Percentiles rank a stretch among this genome's conserved stretches.
Evolutionary conservation across 2,888 invertebrate genomes (phyloP).

Genomic region (Callyntrura guangdongensis): DNA sequence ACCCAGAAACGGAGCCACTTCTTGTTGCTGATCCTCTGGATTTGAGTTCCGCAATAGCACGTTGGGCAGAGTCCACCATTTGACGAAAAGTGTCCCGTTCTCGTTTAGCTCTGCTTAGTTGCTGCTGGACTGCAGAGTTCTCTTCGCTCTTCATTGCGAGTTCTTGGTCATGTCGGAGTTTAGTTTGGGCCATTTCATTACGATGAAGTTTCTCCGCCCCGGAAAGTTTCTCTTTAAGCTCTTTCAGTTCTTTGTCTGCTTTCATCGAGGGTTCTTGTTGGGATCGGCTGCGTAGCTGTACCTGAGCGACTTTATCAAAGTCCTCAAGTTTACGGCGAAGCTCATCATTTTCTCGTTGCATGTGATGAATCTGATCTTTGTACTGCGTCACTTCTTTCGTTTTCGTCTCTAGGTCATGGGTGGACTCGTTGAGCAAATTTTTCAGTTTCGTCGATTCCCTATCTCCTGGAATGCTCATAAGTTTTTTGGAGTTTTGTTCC

Average conservation of each 20-base stretch:
- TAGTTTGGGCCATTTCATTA: slow-evolving; percentile 92
- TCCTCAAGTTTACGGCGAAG: slow-evolving; percentile 93
- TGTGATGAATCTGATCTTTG: slow-evolving; percentile 91
- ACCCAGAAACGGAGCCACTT: slow-evolving; percentile 89
- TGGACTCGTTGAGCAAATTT: slow-evolving; percentile 91
- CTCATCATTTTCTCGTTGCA: slow-evolving; percentile 93
- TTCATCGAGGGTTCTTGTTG: slow-evolving; percentile 76
- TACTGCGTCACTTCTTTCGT: slow-evolving; percentile 90
- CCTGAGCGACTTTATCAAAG: slow-evolving; percentile 93
- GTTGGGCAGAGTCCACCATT: slow-evolving; percentile 95
- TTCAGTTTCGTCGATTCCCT: slow-evolving; percentile 87
- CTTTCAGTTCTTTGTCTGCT: slow-evolving; percentile 91
- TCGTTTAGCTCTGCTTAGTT: slow-evolving; percentile 92
- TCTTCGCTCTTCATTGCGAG: slow-evolving; percentile 93
- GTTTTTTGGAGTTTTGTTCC: slow-evolving; percentile 85
- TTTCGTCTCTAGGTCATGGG: slow-evolving; percentile 90
- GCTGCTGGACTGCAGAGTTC: slow-evolving; percentile 92
- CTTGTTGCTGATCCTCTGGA: slow-evolving; percentile 76
- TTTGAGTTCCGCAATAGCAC: slow-evolving; percentile 92
- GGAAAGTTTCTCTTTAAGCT: slow-evolving; percentile 89
- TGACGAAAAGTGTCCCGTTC: slow-evolving; percentile 96
- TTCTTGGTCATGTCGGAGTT: slow-evolving; percentile 94
- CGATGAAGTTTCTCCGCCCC: slow-evolving; percentile 91
- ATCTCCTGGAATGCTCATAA: slow-evolving; percentile 83
- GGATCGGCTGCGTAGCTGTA: slow-evolving; percentile 87